A percentile compares a stretch with the other conserved stretches of the same genome.
These are phyloP conservation scores for Graptemys geographica DNA, from an alignment of 2,797 vertebrate species.

Conservation along the genomic window DNA sequence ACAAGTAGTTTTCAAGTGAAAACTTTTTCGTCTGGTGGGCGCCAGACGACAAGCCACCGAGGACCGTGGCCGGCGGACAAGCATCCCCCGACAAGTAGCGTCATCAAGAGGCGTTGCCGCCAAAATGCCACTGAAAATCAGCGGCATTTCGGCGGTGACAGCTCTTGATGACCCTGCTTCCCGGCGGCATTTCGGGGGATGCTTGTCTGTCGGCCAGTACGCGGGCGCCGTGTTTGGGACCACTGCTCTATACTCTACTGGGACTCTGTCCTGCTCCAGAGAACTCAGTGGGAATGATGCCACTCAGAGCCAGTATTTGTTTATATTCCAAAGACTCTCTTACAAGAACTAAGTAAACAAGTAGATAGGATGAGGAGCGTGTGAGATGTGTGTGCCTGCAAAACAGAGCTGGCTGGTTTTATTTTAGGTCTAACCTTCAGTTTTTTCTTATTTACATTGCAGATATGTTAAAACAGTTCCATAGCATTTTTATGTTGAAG, in stretches of 20 bases:
- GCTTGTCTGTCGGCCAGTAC: too few species aligned
- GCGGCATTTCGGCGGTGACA: too few species aligned
- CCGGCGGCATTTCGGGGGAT: too few species aligned
- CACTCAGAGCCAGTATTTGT: neutral
- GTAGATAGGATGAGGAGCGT: neutral
- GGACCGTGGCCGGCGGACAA: too few species aligned
- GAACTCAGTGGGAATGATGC: neutral
- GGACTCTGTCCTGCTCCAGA: neutral
- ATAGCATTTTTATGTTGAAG: neutral
- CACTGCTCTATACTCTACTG: neutral
- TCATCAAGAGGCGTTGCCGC: too few species aligned
- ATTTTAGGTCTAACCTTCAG: neutral
- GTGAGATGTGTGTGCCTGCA: neutral
- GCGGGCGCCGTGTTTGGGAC: too few species aligned
- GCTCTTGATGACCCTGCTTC: too few species aligned
- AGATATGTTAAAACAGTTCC: neutral
- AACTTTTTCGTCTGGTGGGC: too few species aligned
- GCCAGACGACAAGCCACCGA: too few species aligned
- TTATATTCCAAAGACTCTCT: neutral
- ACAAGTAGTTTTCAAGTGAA: too few species aligned
- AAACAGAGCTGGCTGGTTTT: neutral
- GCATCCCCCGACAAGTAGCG: too few species aligned
- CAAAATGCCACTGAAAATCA: too few species aligned
- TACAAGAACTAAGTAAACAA: neutral
- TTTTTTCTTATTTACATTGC: neutral